A percentile compares a stretch with the other conserved stretches of the same genome.
These are phyloP conservation scores for Drosophila parthenogenetica DNA, from an alignment of 2,888 invertebrate genomes.

Conservation along the genomic window DNA sequence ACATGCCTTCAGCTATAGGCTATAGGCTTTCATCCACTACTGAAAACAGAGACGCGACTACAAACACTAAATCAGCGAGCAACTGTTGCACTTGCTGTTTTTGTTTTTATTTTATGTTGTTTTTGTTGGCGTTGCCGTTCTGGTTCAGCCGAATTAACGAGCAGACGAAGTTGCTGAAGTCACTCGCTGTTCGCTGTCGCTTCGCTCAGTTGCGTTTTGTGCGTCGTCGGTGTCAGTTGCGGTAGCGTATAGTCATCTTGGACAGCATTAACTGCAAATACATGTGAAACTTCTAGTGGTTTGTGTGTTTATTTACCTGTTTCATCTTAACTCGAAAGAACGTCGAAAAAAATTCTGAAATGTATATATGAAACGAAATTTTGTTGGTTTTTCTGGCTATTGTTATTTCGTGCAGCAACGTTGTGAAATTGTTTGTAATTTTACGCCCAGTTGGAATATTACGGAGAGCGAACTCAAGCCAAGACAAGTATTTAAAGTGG, in stretches of 20 bases:
- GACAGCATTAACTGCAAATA: background rate
- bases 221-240: conserved; percentile 42
- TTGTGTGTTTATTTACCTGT: conserved; percentile 18
- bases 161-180: conserved; percentile 35
- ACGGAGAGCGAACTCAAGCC: conserved; percentile 10
- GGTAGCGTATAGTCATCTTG: conserved; percentile 1
- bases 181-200: conserved; percentile 13
- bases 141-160: conserved; percentile 41
- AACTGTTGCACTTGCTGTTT: conserved; percentile 33
- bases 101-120: conserved; percentile 5
- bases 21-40: conserved; percentile 3
- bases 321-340: conserved; percentile 11
- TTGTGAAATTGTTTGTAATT: conserved; percentile 34
- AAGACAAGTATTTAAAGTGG: conserved; percentile 40
- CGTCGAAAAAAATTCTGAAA: conserved; percentile 15
- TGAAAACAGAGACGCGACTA: conserved; percentile 13
- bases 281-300: background rate
- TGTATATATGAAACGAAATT: conserved; percentile 18
- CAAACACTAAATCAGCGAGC: conserved; percentile 32
- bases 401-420: conserved; percentile 6
- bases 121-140: conserved; percentile 1
- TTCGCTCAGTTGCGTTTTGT: conserved; percentile 62
- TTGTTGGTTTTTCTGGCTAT: conserved; percentile 1
- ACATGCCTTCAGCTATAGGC: too few relatives aligned
- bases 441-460: conserved; percentile 21